Conservation (phyloP, 2,797 vertebrate genomes). For the Manis crassicaudata region DNA sequence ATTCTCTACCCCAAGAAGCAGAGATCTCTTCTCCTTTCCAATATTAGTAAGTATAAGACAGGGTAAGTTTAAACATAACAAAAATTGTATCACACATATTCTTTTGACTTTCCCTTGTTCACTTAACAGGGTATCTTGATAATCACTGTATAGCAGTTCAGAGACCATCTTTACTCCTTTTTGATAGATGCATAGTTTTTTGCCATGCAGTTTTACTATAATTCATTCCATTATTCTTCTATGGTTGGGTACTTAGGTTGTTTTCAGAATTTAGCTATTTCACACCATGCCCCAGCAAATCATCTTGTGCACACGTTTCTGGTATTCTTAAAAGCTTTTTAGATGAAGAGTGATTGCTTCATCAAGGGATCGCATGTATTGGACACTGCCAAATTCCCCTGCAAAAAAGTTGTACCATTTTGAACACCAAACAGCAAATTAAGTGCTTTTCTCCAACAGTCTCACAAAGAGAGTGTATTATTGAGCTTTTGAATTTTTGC, state of each 20-base stretch:
- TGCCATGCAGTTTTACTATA: background rate
- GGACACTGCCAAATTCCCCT: background rate
- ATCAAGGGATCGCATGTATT: background rate
- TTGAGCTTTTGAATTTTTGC: background rate
- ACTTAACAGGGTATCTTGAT: background rate
- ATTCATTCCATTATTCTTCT: background rate
- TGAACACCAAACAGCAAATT: conserved; percentile 15
- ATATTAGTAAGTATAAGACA: background rate
- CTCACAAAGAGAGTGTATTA: background rate
- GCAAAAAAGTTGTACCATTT: conserved; percentile 5
- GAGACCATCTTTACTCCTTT: background rate
- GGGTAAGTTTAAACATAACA: background rate
- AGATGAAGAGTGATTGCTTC: conserved; percentile 1
- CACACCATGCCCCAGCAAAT: background rate
- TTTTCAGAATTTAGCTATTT: conserved; percentile 33
- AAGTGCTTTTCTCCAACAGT: background rate
- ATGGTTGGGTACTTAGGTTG: background rate
- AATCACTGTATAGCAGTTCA: conserved; percentile 3
- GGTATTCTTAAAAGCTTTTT: conserved; percentile 1
- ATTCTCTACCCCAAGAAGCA: background rate
- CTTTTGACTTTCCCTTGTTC: background rate
- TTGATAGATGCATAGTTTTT: background rate
- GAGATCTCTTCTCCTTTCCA: background rate
- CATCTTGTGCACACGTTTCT: background rate
- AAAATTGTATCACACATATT: background rate